phyloP scores from a whole-genome alignment of 2,888 invertebrate species.

The Lypha dubia region DNA sequence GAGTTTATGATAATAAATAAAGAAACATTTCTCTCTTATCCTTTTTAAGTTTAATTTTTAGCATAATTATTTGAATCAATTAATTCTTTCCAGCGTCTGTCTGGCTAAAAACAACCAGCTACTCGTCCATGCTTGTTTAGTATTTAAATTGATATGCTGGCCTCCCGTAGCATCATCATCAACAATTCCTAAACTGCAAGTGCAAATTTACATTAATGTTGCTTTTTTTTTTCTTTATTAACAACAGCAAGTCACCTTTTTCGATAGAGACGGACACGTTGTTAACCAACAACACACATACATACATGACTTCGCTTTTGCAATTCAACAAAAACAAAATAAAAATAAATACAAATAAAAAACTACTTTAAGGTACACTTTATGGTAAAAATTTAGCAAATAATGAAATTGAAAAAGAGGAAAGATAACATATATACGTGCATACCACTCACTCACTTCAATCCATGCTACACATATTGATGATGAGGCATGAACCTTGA shows the following conservation, averaged over 20 bases:
- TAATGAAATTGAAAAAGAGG: constrained; percentile 41
- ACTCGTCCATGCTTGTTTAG: constrained; percentile 24
- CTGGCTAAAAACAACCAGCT: constrained; percentile 36
- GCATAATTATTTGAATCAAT: background rate
- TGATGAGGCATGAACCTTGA: constrained; percentile 54
- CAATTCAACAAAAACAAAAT: too few relatives aligned
- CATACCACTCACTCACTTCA: background rate
- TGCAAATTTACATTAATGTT: constrained; percentile 63
- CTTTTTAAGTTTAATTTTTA: too few relatives aligned
- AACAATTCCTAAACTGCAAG: constrained; percentile 44
- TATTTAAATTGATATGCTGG: constrained; percentile 60
- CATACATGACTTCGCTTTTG: constrained; percentile 14
- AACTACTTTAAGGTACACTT: background rate
- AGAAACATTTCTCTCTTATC: too few relatives aligned
- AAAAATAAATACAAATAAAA: constrained; percentile 9
- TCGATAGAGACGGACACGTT: constrained; percentile 13
- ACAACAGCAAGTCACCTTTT: constrained; percentile 48
- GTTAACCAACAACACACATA: background rate
- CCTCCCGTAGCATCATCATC: constrained; percentile 61
- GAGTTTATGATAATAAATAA: too few relatives aligned
- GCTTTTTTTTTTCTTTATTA: constrained; percentile 36
- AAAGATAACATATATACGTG: background rate
- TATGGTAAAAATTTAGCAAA: constrained; percentile 50
- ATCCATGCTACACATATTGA: background rate
- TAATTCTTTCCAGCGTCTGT: constrained; percentile 32